Evolutionary conservation across 2,113 vertebrate genomes (phyloP).

Genomic region (Sapayoa aenigma): DNA sequence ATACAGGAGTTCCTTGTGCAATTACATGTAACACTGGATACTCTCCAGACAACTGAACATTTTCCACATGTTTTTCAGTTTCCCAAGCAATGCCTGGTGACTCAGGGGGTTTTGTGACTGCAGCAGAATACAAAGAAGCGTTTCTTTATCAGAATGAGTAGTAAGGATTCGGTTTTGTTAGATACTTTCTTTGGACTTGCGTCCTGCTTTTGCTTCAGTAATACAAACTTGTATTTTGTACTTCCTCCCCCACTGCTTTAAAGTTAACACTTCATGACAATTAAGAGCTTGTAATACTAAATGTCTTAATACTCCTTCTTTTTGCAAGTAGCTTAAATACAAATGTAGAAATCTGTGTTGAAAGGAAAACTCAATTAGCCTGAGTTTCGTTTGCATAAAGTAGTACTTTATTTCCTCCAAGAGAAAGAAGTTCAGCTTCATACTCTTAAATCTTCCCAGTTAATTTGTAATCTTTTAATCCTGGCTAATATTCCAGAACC

Average conservation of each 20-base stretch:
- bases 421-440: not conserved
- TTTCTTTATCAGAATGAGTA: not conserved
- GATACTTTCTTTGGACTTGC: not conserved
- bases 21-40: not conserved
- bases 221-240: not conserved
- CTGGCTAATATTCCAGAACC: not conserved
- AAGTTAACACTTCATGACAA: not conserved
- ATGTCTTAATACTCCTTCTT: not conserved
- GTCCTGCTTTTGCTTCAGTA: not conserved
- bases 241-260: not conserved
- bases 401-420: not conserved
- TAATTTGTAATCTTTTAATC: conserved; percentile 29
- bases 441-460: not conserved
- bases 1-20: not conserved
- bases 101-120: not conserved
- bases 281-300: not conserved
- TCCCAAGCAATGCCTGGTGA: not conserved
- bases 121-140: not conserved
- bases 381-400: not conserved
- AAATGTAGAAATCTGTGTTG: not conserved
- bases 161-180: not conserved
- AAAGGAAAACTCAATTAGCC: not conserved
- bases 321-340: not conserved
- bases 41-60: not conserved
- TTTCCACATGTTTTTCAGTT: not conserved